Base-by-base conservation (phyloP, 2,113 vertebrate genomes). In the Chlamydotis undulata region DNA sequence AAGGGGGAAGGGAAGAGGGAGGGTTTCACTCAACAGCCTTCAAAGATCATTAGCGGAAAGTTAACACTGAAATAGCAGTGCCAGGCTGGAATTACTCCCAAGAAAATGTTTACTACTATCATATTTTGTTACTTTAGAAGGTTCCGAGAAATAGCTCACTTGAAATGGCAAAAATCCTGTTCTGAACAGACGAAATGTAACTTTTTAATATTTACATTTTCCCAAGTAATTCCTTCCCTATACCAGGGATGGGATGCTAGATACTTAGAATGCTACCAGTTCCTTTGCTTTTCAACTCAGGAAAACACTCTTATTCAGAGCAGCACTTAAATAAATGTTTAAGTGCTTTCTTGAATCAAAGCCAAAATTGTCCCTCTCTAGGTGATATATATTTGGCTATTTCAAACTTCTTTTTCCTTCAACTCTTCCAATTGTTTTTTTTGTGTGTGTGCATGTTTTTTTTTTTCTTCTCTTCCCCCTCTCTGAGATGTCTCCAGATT, bases 341-440 rank as follows among this genome's bases (percentile, higher is more conserved):
- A 93, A 94, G 70, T 70, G 45, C 37, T 69, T 90, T 69, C 89
- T 65, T 95, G 89, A 94, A 83, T 83, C 87, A 45, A 22, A 84
- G 91, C 52, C 73, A 91, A 68, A 83, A 69, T 29, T 53, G 6
- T 45, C 17, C 76, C 35, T 89, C 45, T 73, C 65, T 61, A 68
- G 52, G n/a, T 73, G 57, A 80, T 37, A 88, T 6, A 69, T 80
- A 64, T 75, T 91, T 56, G 16, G 8, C 15, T 93, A 45, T 76
- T 86, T 79, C 29, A 64, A 85, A 75, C 14, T 50, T 23, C 24
- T 69, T 79, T 83, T 77, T 7, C 12, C 24, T 77, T 47, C 7
- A 50, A 2, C 10, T 59, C 15, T 33, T 68, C 5, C 25, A 39
- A 41, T 73, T 73, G 21, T 59, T 43, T 21, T 9, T 7, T 14